Evolutionary conservation across 1,140 invertebrate species (phyloP).

Genomic region (Leptestheria dahalacensis): DNA sequence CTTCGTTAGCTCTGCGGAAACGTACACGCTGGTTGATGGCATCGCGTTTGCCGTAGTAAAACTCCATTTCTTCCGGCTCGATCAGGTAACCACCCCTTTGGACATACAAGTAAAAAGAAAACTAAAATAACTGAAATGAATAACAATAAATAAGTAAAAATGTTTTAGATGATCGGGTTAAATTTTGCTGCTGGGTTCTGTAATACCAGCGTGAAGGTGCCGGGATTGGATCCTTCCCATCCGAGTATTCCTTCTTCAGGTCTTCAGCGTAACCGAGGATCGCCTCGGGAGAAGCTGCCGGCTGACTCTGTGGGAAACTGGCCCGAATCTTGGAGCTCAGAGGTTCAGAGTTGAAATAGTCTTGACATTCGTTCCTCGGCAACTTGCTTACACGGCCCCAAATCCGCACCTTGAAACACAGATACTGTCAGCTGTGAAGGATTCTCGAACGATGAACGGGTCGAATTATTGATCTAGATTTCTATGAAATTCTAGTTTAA

Average conservation of each 20-base stretch:
- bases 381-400: neutral
- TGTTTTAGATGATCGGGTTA: neutral
- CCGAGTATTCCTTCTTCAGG: neutral
- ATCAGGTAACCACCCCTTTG: constrained; percentile 1
- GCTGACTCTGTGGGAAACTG: constrained; percentile 3
- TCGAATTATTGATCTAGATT: too few species aligned
- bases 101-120: too few species aligned
- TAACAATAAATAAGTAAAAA: neutral
- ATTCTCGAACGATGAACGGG: neutral
- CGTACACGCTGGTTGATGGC: constrained; percentile 2
- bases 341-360: constrained; percentile 6
- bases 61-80: constrained; percentile 3
- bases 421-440: neutral
- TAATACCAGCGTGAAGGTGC: neutral
- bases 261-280: neutral
- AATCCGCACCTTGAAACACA: constrained; percentile 6
- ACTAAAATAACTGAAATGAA: neutral
- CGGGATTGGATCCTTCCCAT: neutral
- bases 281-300: neutral
- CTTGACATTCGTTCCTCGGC: neutral
- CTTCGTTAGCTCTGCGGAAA: neutral
- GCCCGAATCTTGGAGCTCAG: neutral
- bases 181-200: neutral
- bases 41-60: constrained; percentile 7
- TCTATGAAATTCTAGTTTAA: too few species aligned